Base-by-base conservation (phyloP, 1,140 invertebrate genomes). In the Pemphigus obesinymphae region DNA sequence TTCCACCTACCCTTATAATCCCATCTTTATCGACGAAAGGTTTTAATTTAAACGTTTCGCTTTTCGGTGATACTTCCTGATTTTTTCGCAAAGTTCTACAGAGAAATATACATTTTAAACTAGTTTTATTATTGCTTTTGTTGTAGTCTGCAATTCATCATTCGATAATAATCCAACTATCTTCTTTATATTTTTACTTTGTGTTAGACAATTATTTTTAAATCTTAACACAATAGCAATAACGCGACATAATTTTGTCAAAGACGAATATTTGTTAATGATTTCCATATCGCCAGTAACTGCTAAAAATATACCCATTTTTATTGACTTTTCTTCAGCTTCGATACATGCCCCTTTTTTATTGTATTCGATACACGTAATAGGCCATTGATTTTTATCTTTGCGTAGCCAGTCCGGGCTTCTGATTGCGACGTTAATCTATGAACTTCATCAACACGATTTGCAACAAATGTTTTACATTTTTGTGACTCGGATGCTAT, bases 401-500 rank as follows among this genome's bases (percentile, higher is more conserved):
- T 6, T 29, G 0, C 15, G 6, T 50, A 84, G 23, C 82, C 82
- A 85, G 20, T 13, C 0, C 13, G 84, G 84, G 3, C 84, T 31
- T 55, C 31, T 1, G 4, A 43, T 11, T 17, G 17, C 4, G 5
- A 15, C 1, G 68, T 63, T 48, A 76, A 20, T 6, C 11, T 45
- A 23, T 66, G 48, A 4, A 83, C 82, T 68, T 82, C 53, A 17
- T 23, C 63, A 0, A 78, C 72, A 45, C 70, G 45, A 58, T 83
- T 72, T 3, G 83, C 83, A 66, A 82, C 72, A 66, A 82, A 83
- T 15, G 73, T 31, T 17, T 78, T 55, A 37, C 70, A 78, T 55
- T 34, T 75, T 10, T 20, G 23, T 0, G 81, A 26, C 5, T 37
- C 48, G 7, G 53, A 63, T 11, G 13, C 5, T 50, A 83, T 76